Base-by-base conservation (phyloP, 2,797 vertebrate genomes). In the Pteropus rufus region DNA sequence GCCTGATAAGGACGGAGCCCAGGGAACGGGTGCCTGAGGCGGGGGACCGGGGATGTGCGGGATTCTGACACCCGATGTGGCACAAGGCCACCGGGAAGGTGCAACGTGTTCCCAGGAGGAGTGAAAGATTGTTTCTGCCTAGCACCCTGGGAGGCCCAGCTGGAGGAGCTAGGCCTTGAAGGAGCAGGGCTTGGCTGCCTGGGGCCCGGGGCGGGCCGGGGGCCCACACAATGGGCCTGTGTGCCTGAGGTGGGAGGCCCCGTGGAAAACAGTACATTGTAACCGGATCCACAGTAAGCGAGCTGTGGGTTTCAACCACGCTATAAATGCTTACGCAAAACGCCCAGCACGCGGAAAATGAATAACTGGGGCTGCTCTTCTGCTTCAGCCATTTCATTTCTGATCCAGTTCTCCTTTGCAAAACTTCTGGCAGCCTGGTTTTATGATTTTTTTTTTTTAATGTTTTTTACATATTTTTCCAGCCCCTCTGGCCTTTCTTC, bases 11-110 rank as follows among this genome's bases (percentile, higher is more conserved):
- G 67, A 70, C 23, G 64, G 31, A 8, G 23, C 21, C 8, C 12
- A 0, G 0, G 23, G 84, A 14, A 39, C 12, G 6, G 34, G 41
- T 0, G 49, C n/a, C 18, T 19, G 29, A 58, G n/a, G 58, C 62
- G 24, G 52, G 72, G 36, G 31, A 12, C 4, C 0, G n/a, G 9
- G 3, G 24, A 15, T 0, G 18, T 0, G 0, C 0, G 2, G 9
- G 19, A 2, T 31, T 24, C 56, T 19, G 23, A 39, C 29, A 5
- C 14, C 3, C 4, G 3, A 12, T 0, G 8, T 7, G 34, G 26
- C 0, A 2, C 14, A n/a, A 10, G n/a, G 31, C 34, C 60, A 0
- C 3, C 2, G 5, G 29, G 7, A 24, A 67, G n/a, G 41, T 1
- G 24, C 2, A 0, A 18, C 0, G 9, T 26, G 56, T 15, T 31